Base-by-base conservation (phyloP, 2,888 invertebrate genomes). In the Herminia tarsipennalis region DNA sequence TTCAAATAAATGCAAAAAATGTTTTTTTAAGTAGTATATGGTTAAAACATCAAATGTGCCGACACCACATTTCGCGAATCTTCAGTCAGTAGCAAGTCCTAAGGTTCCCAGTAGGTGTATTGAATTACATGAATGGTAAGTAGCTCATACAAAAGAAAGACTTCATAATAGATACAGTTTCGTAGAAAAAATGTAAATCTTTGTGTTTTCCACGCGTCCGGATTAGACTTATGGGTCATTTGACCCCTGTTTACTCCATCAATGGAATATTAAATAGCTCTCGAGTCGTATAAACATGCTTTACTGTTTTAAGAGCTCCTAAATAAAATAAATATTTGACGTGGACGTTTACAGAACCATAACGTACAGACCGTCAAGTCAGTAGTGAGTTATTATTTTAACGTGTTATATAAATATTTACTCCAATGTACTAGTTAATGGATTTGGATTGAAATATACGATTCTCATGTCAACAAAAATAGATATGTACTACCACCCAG, bases 151-250 rank as follows among this genome's bases (percentile, higher is more conserved):
- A 70, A 74, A 77, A 74, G 76, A 75, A 81, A 76, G 77, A 66
- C 71, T 72, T 67, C 70, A 66, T 71, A 70, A 70, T 81, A 75
- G 74, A 78, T 67, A 73, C 72, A 57, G 70, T 76, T 87, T 83
- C 88, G 68, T 71, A 71, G 88, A 85, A 87, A 29, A 78, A 75
- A 80, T 82, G 81, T 85, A 82, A 84, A 84, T 78, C 66, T 65
- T 60, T 64, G 71, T 71, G 56, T 73, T 78, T 78, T 81, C 77
- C 74, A 73, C 72, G 65, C 62, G 65, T 51, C 64, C 47, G 74
- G 76, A 77, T 78, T 66, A 74, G 72, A 86, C 75, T 86, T 83
- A 86, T 83, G 83, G 83, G 78, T 80, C 78, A 82, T 69, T 80
- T 79, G 83, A 82, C 80, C 84, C 76, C 70, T 50, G 72, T 71